Base-by-base conservation (phyloP, 2,797 vertebrate genomes). In the Lithobates pipiens region DNA sequence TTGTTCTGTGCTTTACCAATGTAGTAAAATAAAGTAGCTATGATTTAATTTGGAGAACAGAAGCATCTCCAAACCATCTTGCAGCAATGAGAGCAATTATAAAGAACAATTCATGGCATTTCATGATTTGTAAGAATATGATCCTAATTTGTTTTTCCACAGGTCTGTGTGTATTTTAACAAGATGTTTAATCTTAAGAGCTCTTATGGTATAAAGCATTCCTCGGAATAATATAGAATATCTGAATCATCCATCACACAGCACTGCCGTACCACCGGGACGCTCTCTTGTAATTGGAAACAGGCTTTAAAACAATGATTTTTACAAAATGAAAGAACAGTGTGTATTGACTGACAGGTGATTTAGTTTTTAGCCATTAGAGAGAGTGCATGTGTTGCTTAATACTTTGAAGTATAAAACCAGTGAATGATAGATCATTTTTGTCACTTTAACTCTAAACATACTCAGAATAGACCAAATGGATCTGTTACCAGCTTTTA, bases 251-350 rank as follows among this genome's bases (percentile, higher is more conserved):
- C 85, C 76, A 78, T 70, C 86, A 88, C 76, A 85, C 68, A 76
- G 57, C 84, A 86, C 54, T 89, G 82, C 42, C 65, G 77, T 75
- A 85, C 83, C 78, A 65, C 46, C 0, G 71, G 83, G 86, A 89
- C 84, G 82, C 89, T 39, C 69, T 88, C 36, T 76, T 84, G 76
- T 91, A 91, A 91, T 90, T 91, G 89, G 86, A 91, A 93, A 88
- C 89, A 91, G 88, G 74, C 87, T 91, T 85, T 78, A 85, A 91
- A 90, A 85, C 81, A 89, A 67, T 83, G 73, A 88, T 90, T 85
- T 89, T 85, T 83, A 88, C 83, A 84, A 44, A 89, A 84, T 86
- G 86, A 86, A 90, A 85, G 50, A 88, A 86, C 73, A 90, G 82
- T 85, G 54, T 84, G 90, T 77, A 87, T 57, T 68, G 85, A 88